A percentile compares a stretch with the other conserved stretches of the same genome.
Evolutionary conservation across 2,113 vertebrate genomes (phyloP).

Genomic region (Gavia stellata): DNA sequence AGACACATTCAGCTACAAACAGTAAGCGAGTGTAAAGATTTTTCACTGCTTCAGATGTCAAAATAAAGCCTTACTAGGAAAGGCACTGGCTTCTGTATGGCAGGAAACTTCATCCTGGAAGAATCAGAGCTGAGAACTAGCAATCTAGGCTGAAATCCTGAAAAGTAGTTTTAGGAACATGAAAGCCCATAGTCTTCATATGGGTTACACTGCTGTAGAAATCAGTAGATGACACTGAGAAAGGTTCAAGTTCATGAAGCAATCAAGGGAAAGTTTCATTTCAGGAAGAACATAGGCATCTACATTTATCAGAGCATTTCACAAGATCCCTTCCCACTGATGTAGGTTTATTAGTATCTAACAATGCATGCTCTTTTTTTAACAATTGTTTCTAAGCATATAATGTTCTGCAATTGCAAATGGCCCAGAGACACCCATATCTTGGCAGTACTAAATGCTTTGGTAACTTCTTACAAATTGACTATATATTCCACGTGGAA

Average conservation of each 20-base stretch:
- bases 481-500: neutral
- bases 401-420: neutral
- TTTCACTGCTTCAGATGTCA: neutral
- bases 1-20: neutral
- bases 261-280: neutral
- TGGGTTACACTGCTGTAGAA: neutral
- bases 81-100: neutral
- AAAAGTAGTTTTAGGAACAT: neutral
- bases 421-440: neutral
- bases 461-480: neutral
- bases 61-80: neutral
- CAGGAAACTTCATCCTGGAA: neutral
- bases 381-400: neutral
- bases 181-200: neutral
- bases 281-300: neutral
- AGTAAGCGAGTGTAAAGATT: conserved; percentile 1
- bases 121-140: neutral
- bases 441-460: neutral
- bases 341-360: neutral
- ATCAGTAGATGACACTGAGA: neutral
- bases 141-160: neutral
- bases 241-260: neutral
- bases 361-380: fast-evolving
- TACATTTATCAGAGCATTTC: neutral
- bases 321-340: neutral